Evolutionary conservation across 1,140 invertebrate species (phyloP).

Genomic region (Hyles euphorbiae): DNA sequence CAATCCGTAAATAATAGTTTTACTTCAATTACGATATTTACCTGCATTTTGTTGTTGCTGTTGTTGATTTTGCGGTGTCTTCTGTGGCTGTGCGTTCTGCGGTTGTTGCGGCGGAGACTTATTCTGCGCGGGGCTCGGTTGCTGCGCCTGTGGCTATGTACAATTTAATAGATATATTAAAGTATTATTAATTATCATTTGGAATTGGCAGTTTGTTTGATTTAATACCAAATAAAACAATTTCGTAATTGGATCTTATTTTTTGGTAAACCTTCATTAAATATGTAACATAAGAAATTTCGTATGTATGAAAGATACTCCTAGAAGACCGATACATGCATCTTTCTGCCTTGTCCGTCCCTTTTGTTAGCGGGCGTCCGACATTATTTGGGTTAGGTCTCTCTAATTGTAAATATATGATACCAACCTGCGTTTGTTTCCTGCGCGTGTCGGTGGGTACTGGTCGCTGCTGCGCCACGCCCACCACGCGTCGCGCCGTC

Average conservation of each 20-base stretch:
- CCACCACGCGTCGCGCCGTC: constrained; percentile 45
- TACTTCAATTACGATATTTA: not conserved
- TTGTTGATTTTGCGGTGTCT: constrained; percentile 18
- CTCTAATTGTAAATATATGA: too few relatives aligned
- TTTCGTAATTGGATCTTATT: too few relatives aligned
- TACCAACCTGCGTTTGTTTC: constrained; percentile 34
- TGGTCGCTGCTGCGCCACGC: constrained; percentile 51
- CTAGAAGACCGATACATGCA: too few relatives aligned
- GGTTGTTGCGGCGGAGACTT: constrained; percentile 24
- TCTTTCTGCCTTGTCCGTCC: too few relatives aligned
- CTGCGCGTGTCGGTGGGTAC: constrained; percentile 53
- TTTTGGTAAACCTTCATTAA: too few relatives aligned
- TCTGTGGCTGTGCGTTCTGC: constrained; percentile 20
- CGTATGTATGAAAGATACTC: too few relatives aligned
- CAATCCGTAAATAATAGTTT: not conserved
- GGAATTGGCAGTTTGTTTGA: too few relatives aligned
- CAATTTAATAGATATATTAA: constrained; percentile 7
- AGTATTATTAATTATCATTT: too few relatives aligned
- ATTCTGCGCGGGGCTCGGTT: constrained; percentile 21
- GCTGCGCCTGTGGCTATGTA: constrained; percentile 25
- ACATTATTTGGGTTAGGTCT: too few relatives aligned
- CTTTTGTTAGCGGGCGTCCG: too few relatives aligned
- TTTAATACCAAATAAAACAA: too few relatives aligned
- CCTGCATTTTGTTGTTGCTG: constrained; percentile 18
- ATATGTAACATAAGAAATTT: too few relatives aligned